Conservation (phyloP, 2,113 vertebrate species). For the Triplophysa rosa region DNA sequence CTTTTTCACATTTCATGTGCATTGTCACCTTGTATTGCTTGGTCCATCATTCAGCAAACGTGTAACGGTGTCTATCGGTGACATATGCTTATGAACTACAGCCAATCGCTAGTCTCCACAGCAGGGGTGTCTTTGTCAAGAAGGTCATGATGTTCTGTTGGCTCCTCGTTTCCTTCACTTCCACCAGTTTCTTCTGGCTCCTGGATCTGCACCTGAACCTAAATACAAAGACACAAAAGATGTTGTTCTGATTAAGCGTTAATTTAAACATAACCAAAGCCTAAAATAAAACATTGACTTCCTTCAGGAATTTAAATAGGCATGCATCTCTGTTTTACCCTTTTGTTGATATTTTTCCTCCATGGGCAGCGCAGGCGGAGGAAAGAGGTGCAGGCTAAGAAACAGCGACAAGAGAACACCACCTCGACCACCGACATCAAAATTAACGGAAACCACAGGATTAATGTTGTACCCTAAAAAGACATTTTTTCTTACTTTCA, state of each 20-base stretch:
- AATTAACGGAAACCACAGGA: conserved; percentile 83
- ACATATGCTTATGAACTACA: conserved; percentile 52
- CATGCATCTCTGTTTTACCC: conserved; percentile 53
- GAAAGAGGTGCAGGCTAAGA: conserved; percentile 70
- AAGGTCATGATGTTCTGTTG: conserved; percentile 64
- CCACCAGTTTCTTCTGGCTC: not conserved
- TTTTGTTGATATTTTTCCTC: conserved; percentile 53
- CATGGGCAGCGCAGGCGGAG: conserved; percentile 73
- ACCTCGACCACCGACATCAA: conserved; percentile 72
- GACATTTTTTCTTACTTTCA: not conserved
- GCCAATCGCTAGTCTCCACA: conserved; percentile 55
- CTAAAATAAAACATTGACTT: not conserved
- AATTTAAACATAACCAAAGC: not conserved
- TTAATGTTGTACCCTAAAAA: conserved; percentile 80
- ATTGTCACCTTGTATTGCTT: not conserved
- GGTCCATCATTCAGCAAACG: not conserved
- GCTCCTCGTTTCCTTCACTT: conserved; percentile 7
- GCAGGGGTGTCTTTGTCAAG: conserved; percentile 41
- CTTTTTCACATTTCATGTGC: not conserved
- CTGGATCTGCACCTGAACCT: conserved; percentile 33
- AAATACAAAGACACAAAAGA: not conserved
- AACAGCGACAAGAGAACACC: conserved; percentile 77
- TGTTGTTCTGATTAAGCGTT: not conserved
- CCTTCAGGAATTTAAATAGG: not conserved
- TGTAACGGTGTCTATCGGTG: not conserved